phyloP scores from a whole-genome alignment of 2,113 vertebrate species.

The Trematomus loennbergii region DNA sequence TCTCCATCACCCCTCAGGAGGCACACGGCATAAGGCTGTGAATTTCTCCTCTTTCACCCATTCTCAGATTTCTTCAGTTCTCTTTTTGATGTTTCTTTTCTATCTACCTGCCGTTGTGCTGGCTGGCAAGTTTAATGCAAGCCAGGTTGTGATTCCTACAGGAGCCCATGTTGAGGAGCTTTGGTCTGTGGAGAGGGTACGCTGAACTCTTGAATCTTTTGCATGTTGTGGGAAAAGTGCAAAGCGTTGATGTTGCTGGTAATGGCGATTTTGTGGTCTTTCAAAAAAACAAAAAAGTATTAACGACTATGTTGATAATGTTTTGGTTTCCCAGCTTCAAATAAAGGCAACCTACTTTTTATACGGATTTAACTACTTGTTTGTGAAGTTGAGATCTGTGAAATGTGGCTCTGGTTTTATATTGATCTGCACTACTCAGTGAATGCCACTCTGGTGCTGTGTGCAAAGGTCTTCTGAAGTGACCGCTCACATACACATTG shows the following conservation, averaged over 20 bases:
- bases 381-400: slow-evolving; percentile 70
- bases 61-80: slow-evolving; percentile 54
- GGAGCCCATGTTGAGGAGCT: slow-evolving; percentile 63
- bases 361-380: slow-evolving; percentile 80
- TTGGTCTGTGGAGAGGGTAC: slow-evolving; percentile 72
- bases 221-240: slow-evolving; percentile 79
- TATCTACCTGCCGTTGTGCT: slow-evolving; percentile 71
- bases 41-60: slow-evolving; percentile 62
- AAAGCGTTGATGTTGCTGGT: slow-evolving; percentile 54
- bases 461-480: neutral
- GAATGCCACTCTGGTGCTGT: slow-evolving; percentile 18
- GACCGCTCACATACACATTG: too few species aligned
- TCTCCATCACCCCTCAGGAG: slow-evolving; percentile 46
- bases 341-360: slow-evolving; percentile 86
- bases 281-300: slow-evolving; percentile 63
- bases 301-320: slow-evolving; percentile 78
- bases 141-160: slow-evolving; percentile 76
- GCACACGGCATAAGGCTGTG: slow-evolving; percentile 54
- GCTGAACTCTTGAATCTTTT: slow-evolving; percentile 76
- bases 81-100: slow-evolving; percentile 55
- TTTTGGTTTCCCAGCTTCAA: slow-evolving; percentile 84
- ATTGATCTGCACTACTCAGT: neutral
- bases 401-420: neutral
- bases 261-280: slow-evolving; percentile 80
- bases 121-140: slow-evolving; percentile 79